These are phyloP conservation scores for Hyles vespertilio DNA, from an alignment of 1,140 invertebrate species.

Conservation along the genomic window DNA sequence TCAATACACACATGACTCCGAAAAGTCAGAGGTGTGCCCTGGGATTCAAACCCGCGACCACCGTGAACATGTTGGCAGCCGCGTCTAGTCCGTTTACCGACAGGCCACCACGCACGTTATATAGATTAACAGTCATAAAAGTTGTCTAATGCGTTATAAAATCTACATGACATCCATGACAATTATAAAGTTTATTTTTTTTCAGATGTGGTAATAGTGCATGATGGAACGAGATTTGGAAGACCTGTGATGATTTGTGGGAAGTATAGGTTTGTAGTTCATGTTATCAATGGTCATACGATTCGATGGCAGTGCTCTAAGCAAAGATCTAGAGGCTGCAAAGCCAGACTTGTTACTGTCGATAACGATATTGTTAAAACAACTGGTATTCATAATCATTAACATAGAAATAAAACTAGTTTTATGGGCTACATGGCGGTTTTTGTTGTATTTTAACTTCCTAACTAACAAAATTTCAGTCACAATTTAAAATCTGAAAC, in stretches of 20 bases:
- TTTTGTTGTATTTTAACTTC: not conserved
- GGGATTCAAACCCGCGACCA: too few relatives aligned
- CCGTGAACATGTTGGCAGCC: too few relatives aligned
- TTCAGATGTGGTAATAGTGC: not conserved
- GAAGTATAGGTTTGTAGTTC: conserved; percentile 2
- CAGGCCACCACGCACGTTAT: too few relatives aligned
- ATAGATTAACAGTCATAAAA: too few relatives aligned
- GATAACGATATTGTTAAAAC: conserved; percentile 13
- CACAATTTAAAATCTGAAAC: not conserved
- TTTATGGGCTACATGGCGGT: not conserved
- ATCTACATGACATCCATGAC: too few relatives aligned
- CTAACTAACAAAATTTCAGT: not conserved
- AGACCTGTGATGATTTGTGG: not conserved
- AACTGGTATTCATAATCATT: conserved; percentile 7
- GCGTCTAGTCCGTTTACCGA: too few relatives aligned
- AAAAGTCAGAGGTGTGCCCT: too few relatives aligned
- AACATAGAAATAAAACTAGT: too few relatives aligned
- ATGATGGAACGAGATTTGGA: not conserved
- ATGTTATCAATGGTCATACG: conserved; percentile 4
- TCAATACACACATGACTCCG: too few relatives aligned
- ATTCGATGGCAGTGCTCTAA: conserved; percentile 19
- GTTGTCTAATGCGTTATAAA: too few relatives aligned
- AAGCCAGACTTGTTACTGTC: conserved; percentile 17
- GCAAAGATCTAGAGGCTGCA: conserved; percentile 14
- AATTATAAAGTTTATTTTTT: not conserved